phyloP scores from a whole-genome alignment of 2,113 vertebrate species.

The Ardeotis arabs region DNA sequence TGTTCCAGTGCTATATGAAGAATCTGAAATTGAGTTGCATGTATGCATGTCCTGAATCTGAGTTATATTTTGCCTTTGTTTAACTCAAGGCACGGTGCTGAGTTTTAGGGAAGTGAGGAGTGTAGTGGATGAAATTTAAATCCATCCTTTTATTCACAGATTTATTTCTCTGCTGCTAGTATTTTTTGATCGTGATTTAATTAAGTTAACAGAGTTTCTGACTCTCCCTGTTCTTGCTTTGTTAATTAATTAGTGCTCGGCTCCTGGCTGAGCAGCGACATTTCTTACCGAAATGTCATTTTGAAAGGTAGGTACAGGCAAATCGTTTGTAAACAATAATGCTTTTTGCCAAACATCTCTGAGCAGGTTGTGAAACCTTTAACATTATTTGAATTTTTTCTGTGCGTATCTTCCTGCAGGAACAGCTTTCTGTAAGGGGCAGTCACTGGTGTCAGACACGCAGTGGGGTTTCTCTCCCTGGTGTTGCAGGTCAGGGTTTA shows the following conservation, averaged over 20 bases:
- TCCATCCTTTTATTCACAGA: neutral
- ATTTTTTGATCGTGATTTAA: neutral
- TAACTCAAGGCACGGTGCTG: fast-evolving
- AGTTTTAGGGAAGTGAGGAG: neutral
- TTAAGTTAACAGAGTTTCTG: neutral
- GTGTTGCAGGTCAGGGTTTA: neutral
- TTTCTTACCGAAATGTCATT: neutral
- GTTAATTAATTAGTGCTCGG: neutral
- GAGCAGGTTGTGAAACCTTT: neutral
- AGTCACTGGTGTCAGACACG: neutral
- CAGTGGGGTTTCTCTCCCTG: neutral
- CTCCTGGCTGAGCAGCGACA: neutral
- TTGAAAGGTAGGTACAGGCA: neutral
- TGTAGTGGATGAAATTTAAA: neutral
- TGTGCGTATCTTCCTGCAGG: neutral
- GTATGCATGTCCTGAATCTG: neutral
- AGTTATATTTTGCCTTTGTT: neutral
- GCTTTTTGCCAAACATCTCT: neutral
- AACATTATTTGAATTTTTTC: neutral
- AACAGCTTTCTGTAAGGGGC: neutral
- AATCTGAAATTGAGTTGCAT: neutral
- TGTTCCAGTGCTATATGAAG: neutral
- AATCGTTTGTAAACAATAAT: neutral
- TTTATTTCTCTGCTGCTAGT: neutral
- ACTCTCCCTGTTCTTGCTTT: neutral